Evolutionary conservation across 2,797 vertebrate species (phyloP).

Genomic region (Acipenser transmontanus): DNA sequence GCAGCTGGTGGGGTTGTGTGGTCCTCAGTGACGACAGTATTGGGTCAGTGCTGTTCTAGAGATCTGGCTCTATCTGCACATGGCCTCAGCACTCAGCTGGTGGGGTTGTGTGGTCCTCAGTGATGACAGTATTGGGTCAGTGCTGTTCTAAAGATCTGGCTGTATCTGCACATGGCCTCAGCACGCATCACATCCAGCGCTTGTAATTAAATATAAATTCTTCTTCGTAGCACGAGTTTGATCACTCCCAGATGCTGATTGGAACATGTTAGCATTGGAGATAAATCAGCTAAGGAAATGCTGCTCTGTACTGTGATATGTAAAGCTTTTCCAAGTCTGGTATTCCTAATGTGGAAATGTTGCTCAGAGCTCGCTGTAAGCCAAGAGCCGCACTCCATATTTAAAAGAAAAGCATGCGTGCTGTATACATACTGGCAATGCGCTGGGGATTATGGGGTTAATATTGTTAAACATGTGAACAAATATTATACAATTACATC

Average conservation of each 20-base stretch:
- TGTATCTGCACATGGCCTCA: conserved; percentile 28
- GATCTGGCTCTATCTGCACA: conserved; percentile 17
- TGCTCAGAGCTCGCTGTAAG: too few relatives aligned
- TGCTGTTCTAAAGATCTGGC: conserved; percentile 2
- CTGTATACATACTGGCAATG: too few relatives aligned
- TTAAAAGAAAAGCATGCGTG: too few relatives aligned
- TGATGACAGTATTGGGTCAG: conserved; percentile 18
- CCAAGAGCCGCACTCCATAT: too few relatives aligned
- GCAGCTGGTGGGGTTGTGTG: background rate
- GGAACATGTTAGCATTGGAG: conserved; percentile 14
- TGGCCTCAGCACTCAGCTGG: conserved; percentile 7
- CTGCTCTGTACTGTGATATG: conserved; percentile 27
- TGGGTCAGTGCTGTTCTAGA: conserved; percentile 14
- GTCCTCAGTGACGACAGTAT: conserved; percentile 27
- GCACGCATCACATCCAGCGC: conserved; percentile 20
- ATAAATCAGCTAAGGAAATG: conserved; percentile 32
- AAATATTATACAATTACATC: too few relatives aligned
- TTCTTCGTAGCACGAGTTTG: conserved; percentile 17
- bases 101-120: conserved; percentile 4
- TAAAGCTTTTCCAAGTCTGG: conserved; percentile 4
- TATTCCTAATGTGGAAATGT: too few relatives aligned
- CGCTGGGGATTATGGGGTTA: too few relatives aligned
- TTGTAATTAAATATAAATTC: conserved; percentile 25
- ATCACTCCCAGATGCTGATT: conserved; percentile 34
- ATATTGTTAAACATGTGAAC: too few relatives aligned